Base-by-base conservation (phyloP, 1,140 invertebrate species). In the Myzus persicae region DNA sequence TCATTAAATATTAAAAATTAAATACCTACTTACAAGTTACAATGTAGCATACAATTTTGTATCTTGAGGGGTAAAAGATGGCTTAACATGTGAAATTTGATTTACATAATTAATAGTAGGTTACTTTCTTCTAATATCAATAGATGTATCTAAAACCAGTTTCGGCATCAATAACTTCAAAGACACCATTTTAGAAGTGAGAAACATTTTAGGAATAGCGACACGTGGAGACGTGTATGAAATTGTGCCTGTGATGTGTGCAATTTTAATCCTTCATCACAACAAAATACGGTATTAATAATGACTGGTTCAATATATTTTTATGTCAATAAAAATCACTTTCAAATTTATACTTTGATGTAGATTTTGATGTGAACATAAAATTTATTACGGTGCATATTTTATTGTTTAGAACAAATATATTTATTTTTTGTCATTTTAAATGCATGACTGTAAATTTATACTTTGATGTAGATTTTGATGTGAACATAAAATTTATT, bases 71-170 rank as follows among this genome's bases (percentile, higher is more conserved):
- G 59, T 67, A 67, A 67, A 67, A 67, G 59, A 31, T 67, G 14
- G 14, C 6, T n/a, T 18, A n/a, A n/a, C n/a, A 76, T 76, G 59
- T 76, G 59, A 76, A 76, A 76, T 76, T 76, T 76, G 59, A 76
- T 76, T 76, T 76, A 76, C 59, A 76, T 76, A 76, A 76, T 76
- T 76, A n/a, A 76, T 76, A 76, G 14, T 76, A n/a, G 59, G 59
- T 6, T 76, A 76, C 59, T 76, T 76, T 76, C 59, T 76, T 76
- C 59, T 4, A 76, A 76, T 76, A n/a, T n/a, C n/a, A 76, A 76
- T 76, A 76, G n/a, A n/a, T 76, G 31, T 76, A 76, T 76, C 4
- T 76, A n/a, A 76, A 76, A 76, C 59, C 59, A 76, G 59, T 76
- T 76, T 76, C 59, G n/a, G 31, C 59, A 76, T 76, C 59, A 76